Base-by-base conservation (phyloP, 2,113 vertebrate species). In the Nycticorax nycticorax region DNA sequence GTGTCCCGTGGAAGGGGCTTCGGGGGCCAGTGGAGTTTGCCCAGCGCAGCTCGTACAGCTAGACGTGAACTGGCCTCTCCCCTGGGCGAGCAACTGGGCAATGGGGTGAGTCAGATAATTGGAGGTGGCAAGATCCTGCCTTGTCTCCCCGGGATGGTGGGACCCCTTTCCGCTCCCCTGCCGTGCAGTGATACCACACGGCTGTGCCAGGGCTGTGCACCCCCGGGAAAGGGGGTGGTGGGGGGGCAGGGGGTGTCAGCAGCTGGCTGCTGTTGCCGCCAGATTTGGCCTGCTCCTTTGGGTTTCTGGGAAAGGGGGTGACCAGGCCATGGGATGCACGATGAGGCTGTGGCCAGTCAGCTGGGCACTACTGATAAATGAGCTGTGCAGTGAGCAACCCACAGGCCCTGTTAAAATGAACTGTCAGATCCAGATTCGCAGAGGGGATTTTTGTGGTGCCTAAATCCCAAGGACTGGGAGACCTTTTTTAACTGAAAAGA, bases 111-210 rank as follows among this genome's bases (percentile, higher is more conserved):
- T 68, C 30, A 68, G 69, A 26, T 52, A 32, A 85, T 72, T 68
- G 23, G 33, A 14, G 24, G 39, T 56, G 62, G 32, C 30, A 60
- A 64, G 62, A 43, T 63, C 39, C 15, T 85, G 56, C 33, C 10
- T 1, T 43, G 21, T 56, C 43, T 96, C 35, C 30, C 48, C 71
- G 60, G 30, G 63, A 27, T 4, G 2, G 1, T 57, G 47, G 19
- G n/a, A 67, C 41, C 30, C 17, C 33, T 76, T n/a, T 66, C 28
- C 3, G 18, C 10, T 55, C 14, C 9, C 16, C 1, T 23, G 53
- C 17, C 1, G 1, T 19, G 32, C 32, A 20, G n/a, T 32, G 50
- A 20, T 48, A 35, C 12, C 11, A 6, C 1, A 1, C 0, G 4
- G 33, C 39, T 1, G 2, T 73, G 39, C 26, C 72, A 69, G 24